These are phyloP conservation scores for Scomber scombrus DNA, from an alignment of 2,113 vertebrate genomes.

Conservation along the genomic window DNA sequence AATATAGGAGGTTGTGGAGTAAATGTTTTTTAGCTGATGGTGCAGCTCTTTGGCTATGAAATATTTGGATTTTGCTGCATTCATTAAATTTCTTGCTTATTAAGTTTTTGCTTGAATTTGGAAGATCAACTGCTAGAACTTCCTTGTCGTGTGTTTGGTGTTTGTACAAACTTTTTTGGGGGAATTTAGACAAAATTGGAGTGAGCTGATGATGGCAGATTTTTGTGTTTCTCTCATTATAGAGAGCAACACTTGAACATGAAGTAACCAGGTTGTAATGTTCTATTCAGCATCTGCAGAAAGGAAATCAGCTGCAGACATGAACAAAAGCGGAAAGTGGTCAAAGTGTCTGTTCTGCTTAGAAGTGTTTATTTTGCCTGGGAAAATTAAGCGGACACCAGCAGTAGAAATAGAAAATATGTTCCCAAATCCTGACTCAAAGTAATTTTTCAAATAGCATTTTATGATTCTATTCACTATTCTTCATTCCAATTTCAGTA, in stretches of 20 bases:
- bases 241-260: neutral
- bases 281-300: neutral
- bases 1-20: conserved; percentile 7
- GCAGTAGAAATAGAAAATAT: conserved; percentile 8
- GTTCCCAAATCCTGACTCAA: conserved; percentile 23
- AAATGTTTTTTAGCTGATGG: neutral
- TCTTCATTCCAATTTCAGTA: conserved; percentile 19
- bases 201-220: neutral
- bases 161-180: neutral
- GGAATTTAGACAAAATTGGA: neutral
- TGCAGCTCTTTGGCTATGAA: conserved; percentile 9
- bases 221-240: neutral
- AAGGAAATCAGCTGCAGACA: conserved; percentile 22
- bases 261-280: neutral
- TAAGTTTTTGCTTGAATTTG: neutral
- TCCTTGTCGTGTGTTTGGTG: neutral
- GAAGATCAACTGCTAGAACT: too few relatives aligned
- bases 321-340: conserved; percentile 7
- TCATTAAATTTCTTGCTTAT: neutral
- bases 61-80: conserved; percentile 3
- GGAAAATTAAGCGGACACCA: conserved; percentile 17
- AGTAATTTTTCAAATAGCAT: conserved; percentile 27
- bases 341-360: conserved; percentile 29
- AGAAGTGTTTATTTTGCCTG: conserved; percentile 25
- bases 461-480: conserved; percentile 24